These are phyloP conservation scores for Ophiothrix spiculata DNA, from an alignment of 35 echinoderm and acorn worm species.

Conservation along the genomic window DNA sequence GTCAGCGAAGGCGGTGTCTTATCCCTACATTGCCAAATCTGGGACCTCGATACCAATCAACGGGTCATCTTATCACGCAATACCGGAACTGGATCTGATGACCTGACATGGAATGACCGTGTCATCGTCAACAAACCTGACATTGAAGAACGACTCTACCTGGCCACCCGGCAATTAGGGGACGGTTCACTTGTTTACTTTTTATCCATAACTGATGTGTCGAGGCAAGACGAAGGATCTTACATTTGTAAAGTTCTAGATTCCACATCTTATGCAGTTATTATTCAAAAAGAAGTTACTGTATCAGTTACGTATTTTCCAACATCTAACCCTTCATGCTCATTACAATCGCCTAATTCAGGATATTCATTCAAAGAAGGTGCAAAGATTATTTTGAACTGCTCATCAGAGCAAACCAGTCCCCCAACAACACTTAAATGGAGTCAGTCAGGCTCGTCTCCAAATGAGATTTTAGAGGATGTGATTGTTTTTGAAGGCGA, in stretches of 20 bases:
- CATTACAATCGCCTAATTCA: neutral
- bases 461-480: no score
- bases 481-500: no score
- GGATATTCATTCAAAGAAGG: neutral
- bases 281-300: neutral
- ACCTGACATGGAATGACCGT: neutral
- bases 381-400: neutral
- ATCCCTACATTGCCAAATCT: neutral
- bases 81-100: neutral
- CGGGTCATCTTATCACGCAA: neutral
- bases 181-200: neutral
- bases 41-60: neutral
- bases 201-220: neutral
- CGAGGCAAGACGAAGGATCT: neutral
- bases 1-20: neutral
- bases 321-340: neutral
- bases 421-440: neutral
- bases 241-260: neutral
- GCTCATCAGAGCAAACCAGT: neutral
- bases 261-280: neutral
- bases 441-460: neutral
- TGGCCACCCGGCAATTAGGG: neutral
- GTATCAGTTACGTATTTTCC: neutral
- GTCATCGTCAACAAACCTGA: neutral
- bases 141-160: neutral